Base-by-base conservation (phyloP, 2,113 vertebrate genomes). In the Hypomesus transpacificus region DNA sequence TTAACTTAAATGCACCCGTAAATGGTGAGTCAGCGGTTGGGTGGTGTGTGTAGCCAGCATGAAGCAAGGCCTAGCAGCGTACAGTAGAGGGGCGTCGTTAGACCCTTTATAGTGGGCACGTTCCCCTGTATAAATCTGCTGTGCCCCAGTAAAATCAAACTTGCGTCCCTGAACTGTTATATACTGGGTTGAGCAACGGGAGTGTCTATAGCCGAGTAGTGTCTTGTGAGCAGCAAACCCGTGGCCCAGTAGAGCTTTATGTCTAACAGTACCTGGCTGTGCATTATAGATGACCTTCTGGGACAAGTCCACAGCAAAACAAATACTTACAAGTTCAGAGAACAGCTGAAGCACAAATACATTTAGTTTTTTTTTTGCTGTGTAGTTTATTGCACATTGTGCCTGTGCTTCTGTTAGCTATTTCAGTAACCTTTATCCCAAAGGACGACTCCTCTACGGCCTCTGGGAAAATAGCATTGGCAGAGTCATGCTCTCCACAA, bases 11-110 rank as follows among this genome's bases (percentile, higher is more conserved):
- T 79, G 14, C 59, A 16, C 18, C 14, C 46, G n/a, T 54, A 58
- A 70, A 56, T 80, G 79, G 75, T 21, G 81, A 82, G 74, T 88
- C 84, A 85, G 85, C 84, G 71, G n/a, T 31, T 58, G 22, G 31
- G 1, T 34, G 31, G 31, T 34, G 31, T 34, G 31, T 34, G 31
- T 7, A 34, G 31, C 31, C 31, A 7, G 7, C 31, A 34, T 34
- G 31, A 7, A 34, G 31, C 5, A 7, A 7, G 31, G 31, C 31
- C 31, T 34, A 4, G 31, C 31, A 34, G 31, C 7, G 31, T 34
- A 34, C 31, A 34, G 24, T 26, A 26, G 1, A 26, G 24, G 24
- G 24, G 24, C 24, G 24, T 26, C 24, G 3, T 26, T 26, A 26
- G 24, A 26, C 24, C 24, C 24, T 26, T 26, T 26, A 3, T 26